Evolutionary conservation across 2,888 invertebrate genomes (phyloP).

Genomic region (Cybosia mesomella): DNA sequence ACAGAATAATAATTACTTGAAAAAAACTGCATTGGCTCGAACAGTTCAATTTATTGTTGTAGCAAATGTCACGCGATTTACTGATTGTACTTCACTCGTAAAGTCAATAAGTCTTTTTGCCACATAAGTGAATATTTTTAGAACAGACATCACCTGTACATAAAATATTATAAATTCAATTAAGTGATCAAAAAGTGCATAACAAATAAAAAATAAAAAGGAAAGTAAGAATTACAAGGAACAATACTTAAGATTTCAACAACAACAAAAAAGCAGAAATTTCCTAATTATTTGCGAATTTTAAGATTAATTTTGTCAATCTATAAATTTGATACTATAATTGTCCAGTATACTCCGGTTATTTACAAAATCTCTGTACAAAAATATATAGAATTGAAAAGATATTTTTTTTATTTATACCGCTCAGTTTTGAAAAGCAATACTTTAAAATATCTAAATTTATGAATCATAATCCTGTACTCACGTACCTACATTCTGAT

Average conservation of each 20-base stretch:
- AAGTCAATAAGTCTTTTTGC: neutral
- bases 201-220: neutral
- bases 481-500: slow-evolving; percentile 35
- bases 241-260: neutral
- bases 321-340: neutral
- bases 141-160: neutral
- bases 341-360: neutral
- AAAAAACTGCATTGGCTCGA: neutral
- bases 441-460: slow-evolving; percentile 20
- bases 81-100: neutral
- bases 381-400: neutral
- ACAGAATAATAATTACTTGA: neutral
- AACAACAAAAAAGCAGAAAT: slow-evolving; percentile 1
- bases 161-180: neutral
- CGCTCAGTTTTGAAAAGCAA: neutral
- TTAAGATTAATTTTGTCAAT: neutral
- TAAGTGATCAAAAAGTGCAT: neutral
- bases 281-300: neutral
- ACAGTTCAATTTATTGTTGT: neutral
- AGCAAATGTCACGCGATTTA: neutral
- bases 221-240: neutral
- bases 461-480: slow-evolving; percentile 17
- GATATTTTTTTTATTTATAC: neutral
- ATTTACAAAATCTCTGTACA: slow-evolving; percentile 2
- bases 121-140: too few species aligned